Evolutionary conservation across 2,113 vertebrate species (phyloP).

Genomic region (Phylloscopus trochilus): DNA sequence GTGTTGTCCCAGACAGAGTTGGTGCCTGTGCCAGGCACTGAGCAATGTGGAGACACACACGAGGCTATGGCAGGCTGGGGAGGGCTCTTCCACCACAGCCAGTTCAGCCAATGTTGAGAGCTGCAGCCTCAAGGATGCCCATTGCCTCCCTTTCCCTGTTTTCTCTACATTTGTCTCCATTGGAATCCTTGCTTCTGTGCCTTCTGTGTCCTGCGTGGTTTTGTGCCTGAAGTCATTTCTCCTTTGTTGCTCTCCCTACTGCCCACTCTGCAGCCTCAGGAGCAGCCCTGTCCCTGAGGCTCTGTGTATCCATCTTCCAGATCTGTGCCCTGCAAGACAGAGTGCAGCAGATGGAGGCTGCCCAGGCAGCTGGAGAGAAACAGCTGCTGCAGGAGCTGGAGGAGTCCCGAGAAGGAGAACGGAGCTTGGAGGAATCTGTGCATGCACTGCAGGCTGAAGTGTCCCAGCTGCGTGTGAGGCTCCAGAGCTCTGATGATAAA

Average conservation of each 20-base stretch:
- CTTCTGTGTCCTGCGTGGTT: neutral
- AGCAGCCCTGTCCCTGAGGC: too few relatives aligned
- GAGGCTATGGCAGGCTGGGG: neutral
- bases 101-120: neutral
- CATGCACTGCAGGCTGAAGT: too few relatives aligned
- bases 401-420: too few relatives aligned
- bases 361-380: too few relatives aligned
- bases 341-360: too few relatives aligned
- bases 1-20: neutral
- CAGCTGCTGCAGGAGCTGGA: too few relatives aligned
- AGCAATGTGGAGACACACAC: neutral
- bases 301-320: too few relatives aligned
- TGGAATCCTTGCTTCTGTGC: neutral
- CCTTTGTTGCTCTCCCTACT: neutral
- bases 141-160: neutral
- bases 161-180: neutral
- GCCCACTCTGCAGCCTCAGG: neutral
- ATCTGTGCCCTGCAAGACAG: too few relatives aligned
- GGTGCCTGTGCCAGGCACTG: neutral
- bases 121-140: neutral
- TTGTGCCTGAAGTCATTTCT: neutral
- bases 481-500: too few relatives aligned
- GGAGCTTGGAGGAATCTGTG: too few relatives aligned
- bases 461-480: too few relatives aligned
- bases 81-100: neutral